A percentile compares a stretch with the other conserved stretches of the same genome.
These are phyloP conservation scores for Chiroxiphia lanceolata DNA, from an alignment of 2,797 vertebrate species.

Conservation along the genomic window DNA sequence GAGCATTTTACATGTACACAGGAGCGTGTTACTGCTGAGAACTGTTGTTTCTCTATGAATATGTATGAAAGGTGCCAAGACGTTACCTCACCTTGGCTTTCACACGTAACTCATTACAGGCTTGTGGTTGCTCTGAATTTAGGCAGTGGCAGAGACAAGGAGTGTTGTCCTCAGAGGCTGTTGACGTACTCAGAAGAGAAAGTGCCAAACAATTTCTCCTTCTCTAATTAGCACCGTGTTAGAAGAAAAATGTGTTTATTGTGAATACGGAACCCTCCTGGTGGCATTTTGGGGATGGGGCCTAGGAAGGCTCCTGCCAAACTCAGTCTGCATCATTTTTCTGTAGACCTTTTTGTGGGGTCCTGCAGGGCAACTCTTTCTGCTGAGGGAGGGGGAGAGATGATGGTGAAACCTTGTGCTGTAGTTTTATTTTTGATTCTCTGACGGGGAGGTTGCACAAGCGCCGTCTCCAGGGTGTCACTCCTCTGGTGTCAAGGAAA, in stretches of 20 bases:
- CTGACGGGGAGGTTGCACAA: constrained; percentile 65
- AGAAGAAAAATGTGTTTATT: neutral
- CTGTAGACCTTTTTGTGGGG: neutral
- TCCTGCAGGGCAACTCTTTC: neutral
- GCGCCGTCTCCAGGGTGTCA: constrained; percentile 74
- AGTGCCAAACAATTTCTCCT: constrained; percentile 25
- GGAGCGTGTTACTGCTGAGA: constrained; percentile 15
- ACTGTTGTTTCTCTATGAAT: constrained; percentile 41
- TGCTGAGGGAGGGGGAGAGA: neutral
- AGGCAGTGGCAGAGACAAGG: neutral
- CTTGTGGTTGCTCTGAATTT: constrained; percentile 25
- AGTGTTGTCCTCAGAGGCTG: constrained; percentile 14
- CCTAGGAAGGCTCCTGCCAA: neutral
- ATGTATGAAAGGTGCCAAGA: constrained; percentile 9
- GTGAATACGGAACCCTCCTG: neutral
- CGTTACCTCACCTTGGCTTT: constrained; percentile 37
- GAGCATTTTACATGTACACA: neutral
- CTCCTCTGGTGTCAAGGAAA: constrained; percentile 79
- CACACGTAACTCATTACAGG: neutral
- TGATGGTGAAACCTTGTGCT: neutral
- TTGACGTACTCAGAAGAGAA: constrained; percentile 36
- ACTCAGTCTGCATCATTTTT: neutral
- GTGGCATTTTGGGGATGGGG: neutral
- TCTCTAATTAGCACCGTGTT: neutral
- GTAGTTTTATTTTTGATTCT: neutral